These are phyloP conservation scores for Ophion ellenae DNA, from an alignment of 2,888 invertebrate genomes.

Conservation along the genomic window DNA sequence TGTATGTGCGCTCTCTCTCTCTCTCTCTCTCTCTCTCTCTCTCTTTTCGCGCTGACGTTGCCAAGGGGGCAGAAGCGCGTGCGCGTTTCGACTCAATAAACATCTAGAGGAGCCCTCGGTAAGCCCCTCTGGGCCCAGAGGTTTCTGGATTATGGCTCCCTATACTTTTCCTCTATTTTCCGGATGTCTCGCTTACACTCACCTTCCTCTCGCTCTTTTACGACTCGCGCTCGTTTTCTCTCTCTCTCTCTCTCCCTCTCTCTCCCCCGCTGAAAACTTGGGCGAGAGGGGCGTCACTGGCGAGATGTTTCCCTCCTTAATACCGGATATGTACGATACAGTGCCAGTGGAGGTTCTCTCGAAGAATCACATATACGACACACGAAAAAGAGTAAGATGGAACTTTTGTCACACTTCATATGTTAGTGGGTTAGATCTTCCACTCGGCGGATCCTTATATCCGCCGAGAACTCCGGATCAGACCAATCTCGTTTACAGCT, in stretches of 20 bases:
- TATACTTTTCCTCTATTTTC: conserved; percentile 79
- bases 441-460: conserved; percentile 35
- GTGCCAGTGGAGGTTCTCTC: conserved; percentile 14
- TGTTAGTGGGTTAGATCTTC: conserved; percentile 41
- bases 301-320: conserved; percentile 37
- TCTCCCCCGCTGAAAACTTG: conserved; percentile 28
- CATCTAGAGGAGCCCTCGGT: conserved; percentile 81
- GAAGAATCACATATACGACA: conserved; percentile 23
- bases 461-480: conserved; percentile 10
- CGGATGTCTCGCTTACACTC: conserved; percentile 68
- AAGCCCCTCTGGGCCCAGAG: conserved; percentile 77
- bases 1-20: conserved; percentile 1
- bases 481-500: conserved; percentile 14
- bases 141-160: conserved; percentile 81
- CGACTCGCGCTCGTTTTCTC: conserved; percentile 20
- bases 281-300: conserved; percentile 9
- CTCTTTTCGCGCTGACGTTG: conserved; percentile 45
- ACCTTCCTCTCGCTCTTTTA: conserved; percentile 41
- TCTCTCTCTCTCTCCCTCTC: background rate
- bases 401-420: conserved; percentile 50
- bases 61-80: conserved; percentile 73
- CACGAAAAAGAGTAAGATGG: conserved; percentile 34
- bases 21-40: conserved; percentile 21
- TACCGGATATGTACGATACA: conserved; percentile 37
- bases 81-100: conserved; percentile 82